Evolutionary conservation across 2,113 vertebrate genomes (phyloP).

Genomic region (Ariopsis seemanni): DNA sequence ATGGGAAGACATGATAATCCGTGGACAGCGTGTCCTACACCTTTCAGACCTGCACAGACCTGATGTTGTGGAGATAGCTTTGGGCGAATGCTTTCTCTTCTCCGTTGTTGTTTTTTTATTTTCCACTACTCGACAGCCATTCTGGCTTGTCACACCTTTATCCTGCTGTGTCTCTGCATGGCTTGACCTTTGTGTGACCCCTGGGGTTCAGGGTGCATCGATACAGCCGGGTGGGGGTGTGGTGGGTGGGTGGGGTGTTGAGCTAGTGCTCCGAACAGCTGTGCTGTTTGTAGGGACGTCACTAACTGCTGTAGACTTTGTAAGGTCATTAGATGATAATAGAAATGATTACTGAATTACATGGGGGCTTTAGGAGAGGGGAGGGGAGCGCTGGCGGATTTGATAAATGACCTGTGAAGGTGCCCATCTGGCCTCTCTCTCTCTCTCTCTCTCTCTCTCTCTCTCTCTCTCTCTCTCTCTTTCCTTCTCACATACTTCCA

Average conservation of each 20-base stretch:
- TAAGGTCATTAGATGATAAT: conserved; percentile 97
- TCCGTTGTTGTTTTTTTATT: too few relatives aligned
- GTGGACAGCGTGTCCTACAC: conserved; percentile 29
- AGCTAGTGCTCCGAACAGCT: conserved; percentile 76
- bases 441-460: conserved; percentile 48
- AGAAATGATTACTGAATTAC: conserved; percentile 99
- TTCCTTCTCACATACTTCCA: conserved; percentile 61
- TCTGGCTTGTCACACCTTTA: conserved; percentile 39
- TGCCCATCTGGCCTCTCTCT: conserved; percentile 91
- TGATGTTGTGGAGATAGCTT: conserved; percentile 13
- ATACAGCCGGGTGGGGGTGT: conserved; percentile 4
- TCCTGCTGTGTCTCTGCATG: conserved; percentile 14
- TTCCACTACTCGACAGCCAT: neutral
- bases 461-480: conserved; percentile 56
- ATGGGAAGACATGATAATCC: neutral
- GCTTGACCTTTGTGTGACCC: conserved; percentile 29
- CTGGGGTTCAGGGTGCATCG: conserved; percentile 25
- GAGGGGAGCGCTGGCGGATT: conserved; percentile 82
- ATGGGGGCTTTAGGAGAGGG: conserved; percentile 91
- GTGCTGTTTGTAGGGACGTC: conserved; percentile 78
- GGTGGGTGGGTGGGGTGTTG: conserved; percentile 27
- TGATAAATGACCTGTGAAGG: conserved; percentile 99
- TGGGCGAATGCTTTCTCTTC: neutral
- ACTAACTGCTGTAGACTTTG: conserved; percentile 82
- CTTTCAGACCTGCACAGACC: conserved; percentile 24